Base-by-base conservation (phyloP, 1,140 invertebrate genomes). In the Phymorhynchus buccinoides region DNA sequence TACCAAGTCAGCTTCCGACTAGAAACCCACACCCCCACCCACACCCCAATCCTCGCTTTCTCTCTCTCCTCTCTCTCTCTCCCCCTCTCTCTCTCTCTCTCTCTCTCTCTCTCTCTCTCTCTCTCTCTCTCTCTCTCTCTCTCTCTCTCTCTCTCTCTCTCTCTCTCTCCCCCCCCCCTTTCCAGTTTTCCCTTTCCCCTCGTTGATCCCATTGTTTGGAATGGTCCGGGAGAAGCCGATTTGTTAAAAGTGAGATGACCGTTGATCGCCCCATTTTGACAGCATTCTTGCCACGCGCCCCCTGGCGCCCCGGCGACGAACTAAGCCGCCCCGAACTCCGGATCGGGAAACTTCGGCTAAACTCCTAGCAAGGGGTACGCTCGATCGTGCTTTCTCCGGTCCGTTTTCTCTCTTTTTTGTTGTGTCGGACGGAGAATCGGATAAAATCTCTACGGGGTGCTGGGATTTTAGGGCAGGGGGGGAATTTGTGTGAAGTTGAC, bases 201-300 rank as follows among this genome's bases (percentile, higher is more conserved):
- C 39, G 12, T 41, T 78, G 77, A 78, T 78, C 77, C 77, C 77
- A 3, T 42, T 78, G 77, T 78, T 78, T 78, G 37, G 44, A 42
- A 32, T n/a, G n/a, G n/a, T n/a, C n/a, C n/a, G n/a, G 56, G n/a
- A 30, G 22, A 41, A 42, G 39, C 37, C 12, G 77, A 78, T 78
- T 44, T 78, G 77, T 78, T 78, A 78, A 78, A 78, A 78, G 77
- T 78, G 44, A 78, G 77, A 78, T 78, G 77, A 78, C 41, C 27
- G 77, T 27, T 78, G 77, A 78, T 78, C 39, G 44, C 39, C 77
- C 39, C n/a, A n/a, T 42, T 78, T 41, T 62, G 44, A 78, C 39
- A 44, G 77, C 39, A 78, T 78, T 78, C 44, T 78, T 78, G 37
- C 44, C 35, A n/a, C 7, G 37, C 39, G 22, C 6, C 27, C 12